Percentiles rank a stretch among this genome's conserved stretches.
phyloP scores from a whole-genome alignment of 2,113 vertebrate genomes.

The Petaurus breviceps region DNA sequence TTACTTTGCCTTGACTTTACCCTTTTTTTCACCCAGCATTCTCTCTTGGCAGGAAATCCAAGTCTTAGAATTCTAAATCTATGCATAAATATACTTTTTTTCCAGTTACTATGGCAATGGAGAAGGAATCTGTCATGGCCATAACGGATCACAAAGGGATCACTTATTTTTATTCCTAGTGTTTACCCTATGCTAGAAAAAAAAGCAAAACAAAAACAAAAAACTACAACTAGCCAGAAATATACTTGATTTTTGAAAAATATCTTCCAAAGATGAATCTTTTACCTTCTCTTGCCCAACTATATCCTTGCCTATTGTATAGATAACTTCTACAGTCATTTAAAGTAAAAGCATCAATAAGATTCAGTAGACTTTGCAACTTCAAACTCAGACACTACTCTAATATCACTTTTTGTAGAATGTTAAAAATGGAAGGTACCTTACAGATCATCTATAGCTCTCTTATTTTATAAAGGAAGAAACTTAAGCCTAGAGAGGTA shows the following conservation, averaged over 20 bases:
- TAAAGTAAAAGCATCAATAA: conserved; percentile 50
- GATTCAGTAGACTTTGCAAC: background rate
- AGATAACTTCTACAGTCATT: conserved; percentile 36
- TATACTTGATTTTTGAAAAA: conserved; percentile 54
- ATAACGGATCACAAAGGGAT: conserved; percentile 80
- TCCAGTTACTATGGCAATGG: conserved; percentile 79
- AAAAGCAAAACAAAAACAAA: conserved; percentile 63
- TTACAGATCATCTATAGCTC: background rate
- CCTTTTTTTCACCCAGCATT: conserved; percentile 62
- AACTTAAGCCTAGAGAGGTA: background rate
- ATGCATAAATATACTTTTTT: conserved; percentile 74
- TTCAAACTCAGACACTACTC: background rate
- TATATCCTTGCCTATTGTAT: conserved; percentile 28
- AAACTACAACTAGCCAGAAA: conserved; percentile 63
- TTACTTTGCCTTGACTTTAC: conserved; percentile 68
- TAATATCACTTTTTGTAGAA: background rate
- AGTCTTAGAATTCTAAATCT: conserved; percentile 77
- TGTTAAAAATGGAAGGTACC: background rate
- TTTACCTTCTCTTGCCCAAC: conserved; percentile 46
- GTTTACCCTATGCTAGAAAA: conserved; percentile 67
- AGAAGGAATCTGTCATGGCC: conserved; percentile 76
- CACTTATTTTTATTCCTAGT: conserved; percentile 77
- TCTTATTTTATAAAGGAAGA: background rate
- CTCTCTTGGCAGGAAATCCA: conserved; percentile 75
- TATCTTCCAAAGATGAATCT: background rate